Percentiles rank a stretch among this genome's conserved stretches.
Evolutionary conservation across 2,888 invertebrate species (phyloP).

Genomic region (Globia sparganii): DNA sequence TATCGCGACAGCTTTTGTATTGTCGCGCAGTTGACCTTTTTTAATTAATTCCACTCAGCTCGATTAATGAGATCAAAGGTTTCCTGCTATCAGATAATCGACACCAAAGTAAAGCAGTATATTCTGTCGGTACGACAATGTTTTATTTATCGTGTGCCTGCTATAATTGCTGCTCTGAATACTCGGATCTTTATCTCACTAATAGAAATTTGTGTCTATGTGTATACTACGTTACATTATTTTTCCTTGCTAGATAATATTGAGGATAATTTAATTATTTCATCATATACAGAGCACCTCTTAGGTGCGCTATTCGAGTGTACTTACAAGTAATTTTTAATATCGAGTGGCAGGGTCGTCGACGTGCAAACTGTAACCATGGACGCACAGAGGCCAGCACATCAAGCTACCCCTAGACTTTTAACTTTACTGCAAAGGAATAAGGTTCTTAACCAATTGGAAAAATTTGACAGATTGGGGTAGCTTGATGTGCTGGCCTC

Average conservation of each 20-base stretch:
- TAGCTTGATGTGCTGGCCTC: too few relatives aligned
- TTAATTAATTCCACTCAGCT: constrained; percentile 78
- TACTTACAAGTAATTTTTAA: not conserved
- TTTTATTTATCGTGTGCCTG: constrained; percentile 61
- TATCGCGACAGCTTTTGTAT: constrained; percentile 67
- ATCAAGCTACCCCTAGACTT: too few relatives aligned
- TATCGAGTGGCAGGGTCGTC: not conserved
- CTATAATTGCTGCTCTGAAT: constrained; percentile 58
- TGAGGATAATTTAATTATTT: not conserved
- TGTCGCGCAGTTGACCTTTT: constrained; percentile 74
- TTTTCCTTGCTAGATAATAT: constrained; percentile 3
- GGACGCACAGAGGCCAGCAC: too few relatives aligned
- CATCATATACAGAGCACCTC: constrained; percentile 2
- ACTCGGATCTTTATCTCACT: constrained; percentile 58
- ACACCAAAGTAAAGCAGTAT: constrained; percentile 64
- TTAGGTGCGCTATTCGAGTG: not conserved
- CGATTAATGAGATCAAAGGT: constrained; percentile 81
- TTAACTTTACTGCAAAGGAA: too few relatives aligned
- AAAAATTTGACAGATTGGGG: too few relatives aligned
- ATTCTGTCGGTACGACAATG: constrained; percentile 54
- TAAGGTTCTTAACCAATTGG: too few relatives aligned
- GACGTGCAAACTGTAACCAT: not conserved
- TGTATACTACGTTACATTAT: constrained; percentile 16
- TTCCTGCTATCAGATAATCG: constrained; percentile 74
- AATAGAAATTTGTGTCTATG: constrained; percentile 59